A percentile compares a stretch with the other conserved stretches of the same genome.
phyloP scores from a whole-genome alignment of 2,797 vertebrate species.

The Trachurus trachurus region DNA sequence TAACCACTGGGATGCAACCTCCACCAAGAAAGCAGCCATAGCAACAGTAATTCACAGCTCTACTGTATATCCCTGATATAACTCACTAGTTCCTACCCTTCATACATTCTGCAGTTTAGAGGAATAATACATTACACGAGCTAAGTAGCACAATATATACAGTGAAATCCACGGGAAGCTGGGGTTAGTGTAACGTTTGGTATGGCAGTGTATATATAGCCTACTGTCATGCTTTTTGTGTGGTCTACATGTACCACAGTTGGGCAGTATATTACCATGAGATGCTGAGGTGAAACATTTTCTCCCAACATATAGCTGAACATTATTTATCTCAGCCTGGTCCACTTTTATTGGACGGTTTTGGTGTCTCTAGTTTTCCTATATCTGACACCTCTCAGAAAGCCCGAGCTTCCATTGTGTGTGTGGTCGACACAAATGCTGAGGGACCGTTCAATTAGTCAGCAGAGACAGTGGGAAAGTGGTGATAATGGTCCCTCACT shows the following conservation, averaged over 20 bases:
- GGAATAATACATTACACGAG: slow-evolving; percentile 62
- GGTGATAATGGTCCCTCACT: slow-evolving; percentile 59
- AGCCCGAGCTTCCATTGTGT: slow-evolving; percentile 35
- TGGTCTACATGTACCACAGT: slow-evolving; percentile 55
- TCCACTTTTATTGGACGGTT: not conserved
- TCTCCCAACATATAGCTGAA: slow-evolving; percentile 24
- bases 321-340: slow-evolving; percentile 16
- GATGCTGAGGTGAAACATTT: slow-evolving; percentile 49
- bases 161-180: slow-evolving; percentile 51
- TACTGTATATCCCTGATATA: slow-evolving; percentile 71
- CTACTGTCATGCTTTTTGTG: slow-evolving; percentile 62
- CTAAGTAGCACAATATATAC: slow-evolving; percentile 66
- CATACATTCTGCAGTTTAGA: slow-evolving; percentile 70
- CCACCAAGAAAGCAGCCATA: slow-evolving; percentile 47
- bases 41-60: slow-evolving; percentile 49
- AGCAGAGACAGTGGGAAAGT: slow-evolving; percentile 26
- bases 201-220: slow-evolving; percentile 67
- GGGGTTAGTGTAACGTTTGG: slow-evolving; percentile 42
- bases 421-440: slow-evolving; percentile 30
- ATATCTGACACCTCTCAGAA: slow-evolving; percentile 24
- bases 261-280: slow-evolving; percentile 61
- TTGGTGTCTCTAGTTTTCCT: not conserved
- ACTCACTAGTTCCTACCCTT: slow-evolving; percentile 67
- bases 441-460: slow-evolving; percentile 7
- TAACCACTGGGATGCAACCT: slow-evolving; percentile 63